These are phyloP conservation scores for Meteorus sp. DNA, from an alignment of 1,140 invertebrate genomes.

Conservation along the genomic window DNA sequence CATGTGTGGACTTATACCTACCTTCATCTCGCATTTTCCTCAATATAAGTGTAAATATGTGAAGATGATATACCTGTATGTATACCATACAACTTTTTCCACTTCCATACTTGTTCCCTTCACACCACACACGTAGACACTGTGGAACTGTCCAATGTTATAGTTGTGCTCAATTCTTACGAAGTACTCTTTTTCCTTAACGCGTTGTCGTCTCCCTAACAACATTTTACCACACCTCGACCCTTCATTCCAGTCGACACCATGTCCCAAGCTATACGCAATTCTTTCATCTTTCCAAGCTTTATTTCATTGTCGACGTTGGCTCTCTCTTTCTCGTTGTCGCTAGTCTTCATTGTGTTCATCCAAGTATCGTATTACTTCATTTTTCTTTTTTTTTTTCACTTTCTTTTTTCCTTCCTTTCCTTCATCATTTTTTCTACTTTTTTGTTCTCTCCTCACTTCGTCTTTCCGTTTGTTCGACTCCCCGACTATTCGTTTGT, in stretches of 20 bases:
- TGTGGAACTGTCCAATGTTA: no score
- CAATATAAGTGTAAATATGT: no score
- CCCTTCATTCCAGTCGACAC: slow-evolving; percentile 2
- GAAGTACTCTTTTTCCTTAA: background rate
- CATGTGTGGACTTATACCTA: background rate
- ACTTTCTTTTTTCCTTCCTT: slow-evolving; percentile 11
- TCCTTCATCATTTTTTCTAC: slow-evolving; percentile 1
- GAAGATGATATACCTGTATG: background rate
- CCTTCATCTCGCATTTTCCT: background rate
- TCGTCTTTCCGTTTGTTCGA: background rate
- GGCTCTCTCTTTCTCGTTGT: background rate
- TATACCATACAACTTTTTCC: no score
- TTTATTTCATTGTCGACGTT: slow-evolving; percentile 24
- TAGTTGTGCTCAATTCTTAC: background rate
- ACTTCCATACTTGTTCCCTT: background rate
- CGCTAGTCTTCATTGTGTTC: slow-evolving; percentile 14
- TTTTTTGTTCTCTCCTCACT: slow-evolving; percentile 19
- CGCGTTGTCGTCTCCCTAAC: background rate
- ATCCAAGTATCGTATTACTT: slow-evolving; percentile 4
- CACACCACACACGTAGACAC: background rate
- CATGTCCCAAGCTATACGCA: background rate
- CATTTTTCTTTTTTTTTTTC: slow-evolving; percentile 2
- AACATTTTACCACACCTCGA: background rate
- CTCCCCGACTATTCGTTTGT: no score
- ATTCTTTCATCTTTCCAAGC: slow-evolving; percentile 21